A percentile compares a stretch with the other conserved stretches of the same genome.
phyloP scores from a whole-genome alignment of 2,797 vertebrate species.

The Anguilla marmorata region DNA sequence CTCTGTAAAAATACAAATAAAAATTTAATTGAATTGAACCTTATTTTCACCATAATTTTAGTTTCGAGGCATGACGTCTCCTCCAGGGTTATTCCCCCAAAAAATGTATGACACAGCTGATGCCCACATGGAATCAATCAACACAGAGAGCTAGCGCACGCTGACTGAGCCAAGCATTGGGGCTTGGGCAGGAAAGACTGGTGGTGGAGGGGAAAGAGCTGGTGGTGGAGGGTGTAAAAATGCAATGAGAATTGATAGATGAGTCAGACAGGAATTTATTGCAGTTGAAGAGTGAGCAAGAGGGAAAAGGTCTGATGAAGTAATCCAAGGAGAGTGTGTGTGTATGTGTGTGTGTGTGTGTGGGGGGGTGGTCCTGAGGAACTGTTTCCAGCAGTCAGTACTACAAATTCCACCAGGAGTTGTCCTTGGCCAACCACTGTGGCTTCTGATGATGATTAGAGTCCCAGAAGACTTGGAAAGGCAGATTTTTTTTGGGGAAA shows the following conservation, averaged over 20 bases:
- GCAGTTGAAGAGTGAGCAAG: background rate
- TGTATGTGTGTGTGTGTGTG: no score
- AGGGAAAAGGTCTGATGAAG: slow-evolving; percentile 26
- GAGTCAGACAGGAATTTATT: slow-evolving; percentile 4
- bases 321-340: background rate
- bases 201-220: background rate
- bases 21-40: background rate
- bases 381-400: slow-evolving; percentile 14
- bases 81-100: background rate
- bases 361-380: background rate
- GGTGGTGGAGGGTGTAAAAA: slow-evolving; percentile 10
- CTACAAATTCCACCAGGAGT: background rate
- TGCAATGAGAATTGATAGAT: slow-evolving; percentile 43
- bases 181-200: slow-evolving; percentile 2
- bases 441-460: slow-evolving; percentile 6
- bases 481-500: slow-evolving; percentile 7
- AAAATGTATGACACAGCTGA: slow-evolving; percentile 24
- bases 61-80: slow-evolving; percentile 14
- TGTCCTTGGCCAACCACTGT: background rate
- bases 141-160: slow-evolving; percentile 44
- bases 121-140: slow-evolving; percentile 63
- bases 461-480: background rate
- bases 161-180: slow-evolving; percentile 33
- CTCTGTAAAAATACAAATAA: background rate
- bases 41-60: slow-evolving; percentile 21